phyloP scores from a whole-genome alignment of 2,797 vertebrate genomes.

The Falco rusticolus region DNA sequence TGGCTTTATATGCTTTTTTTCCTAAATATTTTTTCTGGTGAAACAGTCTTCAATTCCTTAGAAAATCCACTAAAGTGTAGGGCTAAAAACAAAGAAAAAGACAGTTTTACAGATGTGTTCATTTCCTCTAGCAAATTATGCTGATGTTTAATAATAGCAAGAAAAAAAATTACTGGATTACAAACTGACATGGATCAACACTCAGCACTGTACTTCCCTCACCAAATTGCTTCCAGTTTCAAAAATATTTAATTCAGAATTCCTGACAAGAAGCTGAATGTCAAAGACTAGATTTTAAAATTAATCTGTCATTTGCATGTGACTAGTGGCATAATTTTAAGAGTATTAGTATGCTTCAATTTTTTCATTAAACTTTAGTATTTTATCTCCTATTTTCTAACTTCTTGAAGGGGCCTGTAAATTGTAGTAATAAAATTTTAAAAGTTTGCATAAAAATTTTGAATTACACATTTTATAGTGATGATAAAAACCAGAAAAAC shows the following conservation, averaged over 20 bases:
- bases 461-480: neutral
- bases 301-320: neutral
- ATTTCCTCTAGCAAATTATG: neutral
- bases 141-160: neutral
- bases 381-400: neutral
- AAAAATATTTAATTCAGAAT: neutral
- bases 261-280: neutral
- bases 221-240: neutral
- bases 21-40: neutral
- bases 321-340: neutral
- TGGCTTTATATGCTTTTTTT: neutral
- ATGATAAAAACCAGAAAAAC: neutral
- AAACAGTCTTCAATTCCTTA: neutral
- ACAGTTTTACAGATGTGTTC: neutral
- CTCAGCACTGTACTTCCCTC: neutral
- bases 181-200: neutral
- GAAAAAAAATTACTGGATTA: neutral
- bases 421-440: neutral
- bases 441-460: neutral
- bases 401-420: neutral
- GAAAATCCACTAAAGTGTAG: neutral
- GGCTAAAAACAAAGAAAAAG: neutral
- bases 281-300: neutral
- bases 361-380: neutral
- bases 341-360: neutral